Evolutionary conservation across 2,797 vertebrate species (phyloP).

Genomic region (Delichon dasypus): DNA sequence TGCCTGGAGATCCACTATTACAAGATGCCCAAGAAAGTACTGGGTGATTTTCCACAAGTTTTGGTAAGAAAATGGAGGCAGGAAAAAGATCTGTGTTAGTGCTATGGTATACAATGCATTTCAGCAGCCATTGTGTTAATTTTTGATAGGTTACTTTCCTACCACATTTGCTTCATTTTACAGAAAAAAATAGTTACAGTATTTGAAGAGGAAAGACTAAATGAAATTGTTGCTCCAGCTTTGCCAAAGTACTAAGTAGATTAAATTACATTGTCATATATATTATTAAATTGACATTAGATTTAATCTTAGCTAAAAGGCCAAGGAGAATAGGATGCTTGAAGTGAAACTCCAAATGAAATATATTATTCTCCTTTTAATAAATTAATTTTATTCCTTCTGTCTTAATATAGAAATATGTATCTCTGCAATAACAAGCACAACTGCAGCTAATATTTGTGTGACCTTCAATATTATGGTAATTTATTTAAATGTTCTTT

Average conservation of each 20-base stretch:
- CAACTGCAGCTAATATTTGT: constrained; percentile 62
- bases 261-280: background rate
- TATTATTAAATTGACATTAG: background rate
- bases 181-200: background rate
- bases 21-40: rapidly evolving
- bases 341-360: background rate
- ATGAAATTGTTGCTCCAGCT: background rate
- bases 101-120: background rate
- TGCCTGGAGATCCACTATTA: background rate
- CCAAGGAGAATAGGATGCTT: background rate
- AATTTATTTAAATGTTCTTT: constrained; percentile 79
- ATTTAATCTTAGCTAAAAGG: background rate
- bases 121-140: background rate
- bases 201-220: background rate
- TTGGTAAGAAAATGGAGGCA: background rate
- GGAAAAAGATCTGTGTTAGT: background rate
- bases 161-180: background rate
- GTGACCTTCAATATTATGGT: constrained; percentile 78
- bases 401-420: background rate
- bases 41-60: background rate
- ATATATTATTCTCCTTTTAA: background rate
- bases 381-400: constrained; percentile 5
- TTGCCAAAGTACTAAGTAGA: background rate
- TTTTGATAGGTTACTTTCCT: background rate
- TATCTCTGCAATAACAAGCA: constrained; percentile 12